A percentile compares a stretch with the other conserved stretches of the same genome.
Conservation (phyloP, 53 echinoderm and acorn worm species). For the Paelopatides confundens region DNA sequence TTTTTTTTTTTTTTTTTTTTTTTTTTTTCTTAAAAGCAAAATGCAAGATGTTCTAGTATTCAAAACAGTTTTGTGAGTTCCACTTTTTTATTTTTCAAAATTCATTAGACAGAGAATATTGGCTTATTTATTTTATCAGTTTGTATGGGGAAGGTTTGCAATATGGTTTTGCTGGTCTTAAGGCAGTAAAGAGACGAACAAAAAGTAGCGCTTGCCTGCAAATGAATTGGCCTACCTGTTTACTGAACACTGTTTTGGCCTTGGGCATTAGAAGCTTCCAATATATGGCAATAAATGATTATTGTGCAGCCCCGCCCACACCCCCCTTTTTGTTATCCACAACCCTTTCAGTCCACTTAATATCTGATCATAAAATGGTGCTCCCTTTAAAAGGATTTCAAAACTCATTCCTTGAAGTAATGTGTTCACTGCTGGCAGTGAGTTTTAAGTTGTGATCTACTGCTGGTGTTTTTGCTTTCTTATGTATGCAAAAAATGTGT, state of each 20-base stretch:
- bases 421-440: constrained; percentile 41
- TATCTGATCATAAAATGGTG: constrained; percentile 11
- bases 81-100: background rate
- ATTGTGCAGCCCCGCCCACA: background rate
- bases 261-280: constrained; percentile 43
- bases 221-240: background rate
- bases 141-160: background rate
- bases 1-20: background rate
- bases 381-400: constrained; percentile 6
- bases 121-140: background rate
- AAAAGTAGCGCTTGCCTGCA: background rate
- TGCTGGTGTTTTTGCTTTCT: constrained; percentile 18
- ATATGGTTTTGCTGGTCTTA: background rate
- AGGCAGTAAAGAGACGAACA: background rate
- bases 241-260: background rate
- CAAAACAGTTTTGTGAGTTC: background rate
- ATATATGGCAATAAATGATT: constrained; percentile 36
- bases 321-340: background rate
- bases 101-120: background rate
- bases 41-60: background rate
- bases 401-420: constrained; percentile 31
- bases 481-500: background rate
- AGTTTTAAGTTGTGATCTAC: background rate
- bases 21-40: background rate
- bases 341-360: background rate